These are phyloP conservation scores for Holothuria glaberrima DNA, from an alignment of 35 echinoderm and acorn worm species.

Conservation along the genomic window DNA sequence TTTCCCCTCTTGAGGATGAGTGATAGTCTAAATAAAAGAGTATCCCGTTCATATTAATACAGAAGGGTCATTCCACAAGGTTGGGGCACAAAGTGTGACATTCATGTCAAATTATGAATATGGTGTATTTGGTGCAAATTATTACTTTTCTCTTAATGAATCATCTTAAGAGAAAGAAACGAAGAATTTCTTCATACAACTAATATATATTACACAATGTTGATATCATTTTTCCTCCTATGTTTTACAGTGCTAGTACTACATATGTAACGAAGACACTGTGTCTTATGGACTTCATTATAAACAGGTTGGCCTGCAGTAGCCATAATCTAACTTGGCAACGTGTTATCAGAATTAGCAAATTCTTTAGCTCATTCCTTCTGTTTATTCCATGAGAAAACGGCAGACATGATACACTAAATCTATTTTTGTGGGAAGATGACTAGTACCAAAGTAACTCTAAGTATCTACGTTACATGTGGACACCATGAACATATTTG, in stretches of 20 bases:
- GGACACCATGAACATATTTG: not conserved
- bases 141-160: not conserved
- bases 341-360: not conserved
- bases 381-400: not conserved
- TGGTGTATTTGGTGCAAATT: not conserved
- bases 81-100: conserved; percentile 4
- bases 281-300: not conserved
- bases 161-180: not conserved
- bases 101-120: not conserved
- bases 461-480: not conserved
- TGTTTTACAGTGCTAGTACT: not conserved
- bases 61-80: not conserved
- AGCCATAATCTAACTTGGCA: not conserved
- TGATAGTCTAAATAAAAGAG: too few species aligned
- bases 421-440: not conserved
- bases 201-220: conserved; percentile 9
- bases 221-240: not conserved
- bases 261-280: conserved; percentile 6
- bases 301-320: not conserved
- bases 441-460: not conserved
- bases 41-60: too few species aligned
- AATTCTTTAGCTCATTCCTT: not conserved
- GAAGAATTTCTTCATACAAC: not conserved
- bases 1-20: too few species aligned
- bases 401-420: not conserved